These are phyloP conservation scores for Caenorhabditis doughertyi DNA, from an alignment of 2,888 invertebrate genomes.

Conservation along the genomic window DNA sequence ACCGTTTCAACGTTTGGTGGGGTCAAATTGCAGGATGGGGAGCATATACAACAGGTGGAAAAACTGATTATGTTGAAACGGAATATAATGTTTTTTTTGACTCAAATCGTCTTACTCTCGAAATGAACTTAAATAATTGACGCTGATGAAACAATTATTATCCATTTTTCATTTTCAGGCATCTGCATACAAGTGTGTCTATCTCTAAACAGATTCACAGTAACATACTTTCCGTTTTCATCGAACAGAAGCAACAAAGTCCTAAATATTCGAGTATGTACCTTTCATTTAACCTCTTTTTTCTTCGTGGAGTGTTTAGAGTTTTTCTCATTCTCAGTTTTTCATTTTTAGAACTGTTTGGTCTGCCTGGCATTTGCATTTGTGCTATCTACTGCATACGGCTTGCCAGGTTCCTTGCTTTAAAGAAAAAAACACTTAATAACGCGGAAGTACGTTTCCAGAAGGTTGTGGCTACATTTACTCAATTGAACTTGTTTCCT, in stretches of 20 bases:
- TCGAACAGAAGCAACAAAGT: conserved; percentile 12
- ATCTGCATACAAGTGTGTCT: conserved; percentile 47
- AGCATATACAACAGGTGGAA: conserved; percentile 32
- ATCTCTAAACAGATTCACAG: conserved; percentile 49
- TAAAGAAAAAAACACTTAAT: neutral
- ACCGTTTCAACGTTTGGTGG: conserved; percentile 43
- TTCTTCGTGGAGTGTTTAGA: no score
- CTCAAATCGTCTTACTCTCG: no score
- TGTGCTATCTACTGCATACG: conserved; percentile 24
- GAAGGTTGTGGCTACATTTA: conserved; percentile 57
- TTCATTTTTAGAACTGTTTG: conserved; percentile 46
- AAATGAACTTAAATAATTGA: no score
- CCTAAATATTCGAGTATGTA: conserved; percentile 29
- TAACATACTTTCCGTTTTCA: conserved; percentile 47
- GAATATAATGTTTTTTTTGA: neutral
- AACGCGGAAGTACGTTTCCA: conserved; percentile 40
- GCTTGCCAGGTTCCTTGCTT: conserved; percentile 27
- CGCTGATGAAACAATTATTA: neutral
- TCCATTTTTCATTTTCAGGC: neutral
- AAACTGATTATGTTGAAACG: neutral
- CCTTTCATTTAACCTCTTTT: no score
- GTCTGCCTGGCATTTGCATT: neutral
- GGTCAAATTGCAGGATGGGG: conserved; percentile 60
- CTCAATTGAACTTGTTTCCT: conserved; percentile 42
- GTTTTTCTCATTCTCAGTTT: neutral